Percentiles rank a stretch among this genome's conserved stretches.
phyloP scores from a whole-genome alignment of 2,113 vertebrate genomes.

The Vidua macroura region DNA sequence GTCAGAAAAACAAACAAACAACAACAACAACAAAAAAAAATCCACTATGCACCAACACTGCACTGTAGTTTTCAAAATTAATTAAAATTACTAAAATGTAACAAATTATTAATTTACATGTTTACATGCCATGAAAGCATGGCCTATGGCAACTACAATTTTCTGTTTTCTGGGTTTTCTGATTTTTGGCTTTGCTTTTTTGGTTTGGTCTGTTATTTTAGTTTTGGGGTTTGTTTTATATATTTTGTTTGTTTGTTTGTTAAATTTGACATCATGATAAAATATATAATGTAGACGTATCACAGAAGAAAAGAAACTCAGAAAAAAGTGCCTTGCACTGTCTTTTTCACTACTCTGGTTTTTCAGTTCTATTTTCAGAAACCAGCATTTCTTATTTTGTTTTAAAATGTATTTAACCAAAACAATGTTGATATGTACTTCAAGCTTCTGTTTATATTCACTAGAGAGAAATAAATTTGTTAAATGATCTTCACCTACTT shows the following conservation, averaged over 20 bases:
- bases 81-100: neutral
- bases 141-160: neutral
- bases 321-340: neutral
- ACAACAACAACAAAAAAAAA: no score
- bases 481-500: neutral
- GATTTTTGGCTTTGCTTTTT: neutral
- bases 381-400: neutral
- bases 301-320: neutral
- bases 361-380: neutral
- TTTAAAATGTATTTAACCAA: neutral
- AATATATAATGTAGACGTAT: neutral
- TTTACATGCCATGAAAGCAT: neutral
- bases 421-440: neutral
- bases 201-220: neutral
- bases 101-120: neutral
- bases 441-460: neutral
- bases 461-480: neutral
- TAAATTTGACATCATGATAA: neutral
- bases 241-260: neutral
- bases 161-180: neutral
- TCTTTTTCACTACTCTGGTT: neutral
- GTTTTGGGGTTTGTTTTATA: no score
- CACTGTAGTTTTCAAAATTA: neutral
- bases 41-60: rapidly evolving
- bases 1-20: no score